Conservation (phyloP, 2,797 vertebrate species). For the Anomalospiza imberbis region DNA sequence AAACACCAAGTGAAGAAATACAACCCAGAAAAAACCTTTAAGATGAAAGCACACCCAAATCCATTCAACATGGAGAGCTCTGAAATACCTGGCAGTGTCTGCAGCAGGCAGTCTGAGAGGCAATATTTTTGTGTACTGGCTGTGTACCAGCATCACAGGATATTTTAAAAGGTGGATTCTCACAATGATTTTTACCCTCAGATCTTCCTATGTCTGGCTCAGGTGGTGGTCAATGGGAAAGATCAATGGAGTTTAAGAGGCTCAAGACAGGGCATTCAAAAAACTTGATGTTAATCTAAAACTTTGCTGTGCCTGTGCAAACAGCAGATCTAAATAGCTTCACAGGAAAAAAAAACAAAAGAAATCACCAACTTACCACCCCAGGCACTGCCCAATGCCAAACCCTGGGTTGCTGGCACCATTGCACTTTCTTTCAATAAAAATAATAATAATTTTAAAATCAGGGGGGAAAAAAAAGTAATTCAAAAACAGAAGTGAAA, state of each 20-base stretch:
- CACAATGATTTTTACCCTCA: background rate
- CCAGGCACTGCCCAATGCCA: background rate
- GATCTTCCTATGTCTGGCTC: background rate
- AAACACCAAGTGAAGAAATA: background rate
- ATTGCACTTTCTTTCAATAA: background rate
- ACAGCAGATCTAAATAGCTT: background rate
- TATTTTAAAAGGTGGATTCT: background rate
- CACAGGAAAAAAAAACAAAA: background rate
- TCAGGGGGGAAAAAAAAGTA: background rate
- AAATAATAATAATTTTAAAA: background rate
- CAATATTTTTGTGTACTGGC: background rate
- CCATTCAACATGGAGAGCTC: background rate
- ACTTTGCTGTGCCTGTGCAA: background rate
- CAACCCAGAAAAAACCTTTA: background rate
- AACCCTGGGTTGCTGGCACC: background rate
- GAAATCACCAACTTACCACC: background rate
- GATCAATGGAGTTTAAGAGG: background rate
- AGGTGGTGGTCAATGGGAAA: background rate
- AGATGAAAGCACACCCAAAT: background rate
- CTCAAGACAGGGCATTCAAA: background rate
- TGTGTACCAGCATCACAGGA: background rate
- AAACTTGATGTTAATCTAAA: background rate
- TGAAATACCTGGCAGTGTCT: background rate
- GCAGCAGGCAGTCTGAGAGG: background rate
- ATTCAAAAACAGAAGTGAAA: background rate